These are phyloP conservation scores for Dendroctonus ponderosae DNA, from an alignment of 1,140 invertebrate genomes.

Conservation along the genomic window DNA sequence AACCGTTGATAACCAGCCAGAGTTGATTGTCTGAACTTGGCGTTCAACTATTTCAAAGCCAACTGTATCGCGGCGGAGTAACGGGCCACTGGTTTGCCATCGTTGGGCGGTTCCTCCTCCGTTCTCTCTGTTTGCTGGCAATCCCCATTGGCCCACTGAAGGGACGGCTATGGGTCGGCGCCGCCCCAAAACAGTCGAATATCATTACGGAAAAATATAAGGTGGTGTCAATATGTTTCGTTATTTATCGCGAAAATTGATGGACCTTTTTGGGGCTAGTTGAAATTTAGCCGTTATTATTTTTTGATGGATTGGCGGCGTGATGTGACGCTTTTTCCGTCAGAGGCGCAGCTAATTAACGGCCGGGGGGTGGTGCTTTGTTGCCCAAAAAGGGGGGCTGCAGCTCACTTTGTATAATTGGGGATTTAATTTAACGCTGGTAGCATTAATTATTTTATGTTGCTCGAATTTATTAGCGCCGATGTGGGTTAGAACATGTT, in stretches of 20 bases:
- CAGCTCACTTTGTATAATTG: constrained; percentile 27
- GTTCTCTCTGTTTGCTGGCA: neutral
- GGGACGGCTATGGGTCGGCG: constrained; percentile 29
- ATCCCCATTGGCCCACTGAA: constrained; percentile 24
- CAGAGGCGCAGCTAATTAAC: constrained; percentile 25
- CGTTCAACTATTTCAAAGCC: constrained; percentile 20
- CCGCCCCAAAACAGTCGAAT: constrained; percentile 40
- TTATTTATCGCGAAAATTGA: constrained; percentile 48
- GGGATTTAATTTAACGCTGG: constrained; percentile 29
- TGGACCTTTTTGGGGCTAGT: constrained; percentile 44
- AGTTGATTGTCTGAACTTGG: constrained; percentile 11
- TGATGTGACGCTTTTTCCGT: constrained; percentile 28
- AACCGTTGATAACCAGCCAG: neutral
- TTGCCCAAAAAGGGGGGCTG: constrained; percentile 1
- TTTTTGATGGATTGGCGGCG: constrained; percentile 48
- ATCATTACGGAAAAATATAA: constrained; percentile 47
- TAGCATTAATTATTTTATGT: constrained; percentile 31
- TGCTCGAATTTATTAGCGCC: constrained; percentile 14
- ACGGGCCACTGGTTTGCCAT: constrained; percentile 15
- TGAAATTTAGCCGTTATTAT: constrained; percentile 48
- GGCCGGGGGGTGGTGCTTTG: neutral
- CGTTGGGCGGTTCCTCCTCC: constrained; percentile 1
- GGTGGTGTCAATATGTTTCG: constrained; percentile 49
- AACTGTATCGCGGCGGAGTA: constrained; percentile 12
- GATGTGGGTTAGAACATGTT: constrained; percentile 14